phyloP scores from a whole-genome alignment of 2,888 invertebrate species.

The Oligia fasciuncula region DNA sequence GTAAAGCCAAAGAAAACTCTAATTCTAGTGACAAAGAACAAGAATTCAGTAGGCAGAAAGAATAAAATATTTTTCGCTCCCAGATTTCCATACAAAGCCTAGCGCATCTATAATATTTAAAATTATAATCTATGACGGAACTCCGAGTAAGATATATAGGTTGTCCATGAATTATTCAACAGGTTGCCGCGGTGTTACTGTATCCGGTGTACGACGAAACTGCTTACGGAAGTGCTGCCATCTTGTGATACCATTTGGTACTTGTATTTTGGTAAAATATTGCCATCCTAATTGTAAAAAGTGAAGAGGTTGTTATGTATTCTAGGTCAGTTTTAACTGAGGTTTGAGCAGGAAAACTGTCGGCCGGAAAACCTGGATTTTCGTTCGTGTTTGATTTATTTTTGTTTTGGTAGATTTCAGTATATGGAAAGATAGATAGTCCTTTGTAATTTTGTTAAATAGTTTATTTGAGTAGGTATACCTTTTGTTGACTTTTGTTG shows the following conservation, averaged over 20 bases:
- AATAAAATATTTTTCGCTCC: conserved; percentile 9
- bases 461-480: neutral
- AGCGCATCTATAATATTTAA: conserved; percentile 57
- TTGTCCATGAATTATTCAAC: conserved; percentile 70
- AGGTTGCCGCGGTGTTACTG: conserved; percentile 65
- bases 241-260: conserved; percentile 62
- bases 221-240: conserved; percentile 65
- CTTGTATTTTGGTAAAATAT: conserved; percentile 62
- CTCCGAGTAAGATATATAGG: conserved; percentile 60
- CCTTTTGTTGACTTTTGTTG: neutral
- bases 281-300: conserved; percentile 51
- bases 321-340: conserved; percentile 10
- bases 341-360: conserved; percentile 9
- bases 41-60: neutral
- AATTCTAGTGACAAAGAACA: neutral
- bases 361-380: conserved; percentile 9
- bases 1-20: neutral
- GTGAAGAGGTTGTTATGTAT: conserved; percentile 18
- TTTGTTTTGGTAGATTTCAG: conserved; percentile 4
- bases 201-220: conserved; percentile 63
- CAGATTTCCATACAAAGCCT: conserved; percentile 39
- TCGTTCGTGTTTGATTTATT: conserved; percentile 38
- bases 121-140: conserved; percentile 65
- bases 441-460: conserved; percentile 1
- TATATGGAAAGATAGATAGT: neutral